phyloP scores from a whole-genome alignment of 1,140 invertebrate genomes.

The Bacillus rossius region DNA sequence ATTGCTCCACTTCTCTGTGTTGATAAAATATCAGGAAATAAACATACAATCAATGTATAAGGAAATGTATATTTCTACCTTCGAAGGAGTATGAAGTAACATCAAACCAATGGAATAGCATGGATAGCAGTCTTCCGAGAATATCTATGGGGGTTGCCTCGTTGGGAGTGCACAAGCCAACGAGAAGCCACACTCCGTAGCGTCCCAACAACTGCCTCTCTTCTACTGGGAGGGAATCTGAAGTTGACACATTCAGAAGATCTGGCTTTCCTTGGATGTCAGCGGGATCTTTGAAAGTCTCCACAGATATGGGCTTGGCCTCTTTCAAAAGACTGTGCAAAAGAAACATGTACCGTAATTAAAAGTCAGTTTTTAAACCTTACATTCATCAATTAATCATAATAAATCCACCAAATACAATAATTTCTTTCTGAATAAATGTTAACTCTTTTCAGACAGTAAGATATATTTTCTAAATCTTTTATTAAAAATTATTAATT shows the following conservation, averaged over 20 bases:
- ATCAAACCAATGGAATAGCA: slow-evolving; percentile 99
- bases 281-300: slow-evolving; percentile 44
- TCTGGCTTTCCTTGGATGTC: slow-evolving; percentile 29
- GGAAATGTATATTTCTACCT: too few species aligned
- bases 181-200: slow-evolving; percentile 95
- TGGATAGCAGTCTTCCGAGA: slow-evolving; percentile 85
- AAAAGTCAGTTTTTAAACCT: too few species aligned
- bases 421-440: too few species aligned
- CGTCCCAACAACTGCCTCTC: slow-evolving; percentile 87
- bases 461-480: too few species aligned
- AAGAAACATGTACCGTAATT: background rate
- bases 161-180: slow-evolving; percentile 86
- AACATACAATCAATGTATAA: too few species aligned
- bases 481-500: too few species aligned
- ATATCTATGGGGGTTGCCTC: slow-evolving; percentile 81
- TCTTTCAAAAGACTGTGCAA: slow-evolving; percentile 67
- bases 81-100: slow-evolving; percentile 94
- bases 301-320: slow-evolving; percentile 64
- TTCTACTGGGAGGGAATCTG: slow-evolving; percentile 45
- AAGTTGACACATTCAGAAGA: slow-evolving; percentile 39
- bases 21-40: too few species aligned
- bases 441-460: too few species aligned
- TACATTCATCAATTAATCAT: too few species aligned
- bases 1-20: too few species aligned
- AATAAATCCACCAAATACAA: too few species aligned